phyloP scores from a whole-genome alignment of 2,888 invertebrate genomes.

The Seladonia tumulorum region DNA sequence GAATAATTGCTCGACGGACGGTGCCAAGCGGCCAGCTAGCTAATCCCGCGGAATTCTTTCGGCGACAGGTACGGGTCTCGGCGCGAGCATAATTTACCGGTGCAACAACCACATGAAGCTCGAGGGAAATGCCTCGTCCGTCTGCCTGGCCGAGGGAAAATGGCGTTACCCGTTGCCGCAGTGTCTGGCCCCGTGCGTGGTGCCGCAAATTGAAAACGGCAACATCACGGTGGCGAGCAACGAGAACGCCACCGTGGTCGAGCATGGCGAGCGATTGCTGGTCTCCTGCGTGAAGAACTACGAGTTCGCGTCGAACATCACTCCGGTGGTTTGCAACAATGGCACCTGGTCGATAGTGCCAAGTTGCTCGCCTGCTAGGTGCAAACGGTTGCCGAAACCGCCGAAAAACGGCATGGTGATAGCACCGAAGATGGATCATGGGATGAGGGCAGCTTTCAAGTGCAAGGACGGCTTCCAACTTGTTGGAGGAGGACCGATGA shows the following conservation, averaged over 20 bases:
- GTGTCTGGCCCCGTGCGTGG: slow-evolving; percentile 97
- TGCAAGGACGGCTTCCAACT: slow-evolving; percentile 97
- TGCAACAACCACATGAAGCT: slow-evolving; percentile 97
- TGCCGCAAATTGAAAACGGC: slow-evolving; percentile 94
- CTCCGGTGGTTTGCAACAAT: slow-evolving; percentile 94
- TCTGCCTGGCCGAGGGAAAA: slow-evolving; percentile 96
- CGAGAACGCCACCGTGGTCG: slow-evolving; percentile 86
- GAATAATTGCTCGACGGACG: neutral
- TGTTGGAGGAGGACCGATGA: slow-evolving; percentile 87
- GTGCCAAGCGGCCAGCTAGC: neutral
- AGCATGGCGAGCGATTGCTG: slow-evolving; percentile 89
- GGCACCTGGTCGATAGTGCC: slow-evolving; percentile 98
- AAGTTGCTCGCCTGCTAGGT: slow-evolving; percentile 92
- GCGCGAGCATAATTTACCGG: slow-evolving; percentile 96
- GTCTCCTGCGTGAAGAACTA: slow-evolving; percentile 94
- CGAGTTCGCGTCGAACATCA: slow-evolving; percentile 91
- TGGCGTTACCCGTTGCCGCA: slow-evolving; percentile 97
- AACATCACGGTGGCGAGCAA: slow-evolving; percentile 87
- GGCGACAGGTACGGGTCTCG: slow-evolving; percentile 91
- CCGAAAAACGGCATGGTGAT: slow-evolving; percentile 98
- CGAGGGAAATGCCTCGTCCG: slow-evolving; percentile 94
- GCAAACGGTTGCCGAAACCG: slow-evolving; percentile 92
- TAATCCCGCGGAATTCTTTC: slow-evolving; percentile 3
- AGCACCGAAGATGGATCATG: slow-evolving; percentile 98
- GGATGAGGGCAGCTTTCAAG: slow-evolving; percentile 96